phyloP scores from a whole-genome alignment of 2,797 vertebrate species.

The Sylvilagus floridanus region DNA sequence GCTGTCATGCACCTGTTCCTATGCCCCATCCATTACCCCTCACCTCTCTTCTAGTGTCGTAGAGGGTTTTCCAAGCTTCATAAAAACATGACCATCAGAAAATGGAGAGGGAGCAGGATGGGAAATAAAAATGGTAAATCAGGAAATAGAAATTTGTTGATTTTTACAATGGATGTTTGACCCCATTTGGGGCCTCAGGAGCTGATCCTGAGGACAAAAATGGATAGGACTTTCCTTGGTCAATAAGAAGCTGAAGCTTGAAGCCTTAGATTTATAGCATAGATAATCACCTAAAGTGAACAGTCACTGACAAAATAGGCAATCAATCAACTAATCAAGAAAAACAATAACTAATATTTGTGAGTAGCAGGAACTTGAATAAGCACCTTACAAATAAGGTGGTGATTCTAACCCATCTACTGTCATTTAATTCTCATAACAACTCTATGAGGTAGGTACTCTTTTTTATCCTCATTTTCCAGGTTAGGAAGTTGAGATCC shows the following conservation, averaged over 20 bases:
- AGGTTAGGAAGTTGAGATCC: not conserved
- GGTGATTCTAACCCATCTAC: not conserved
- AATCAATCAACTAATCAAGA: not conserved
- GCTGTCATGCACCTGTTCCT: no score
- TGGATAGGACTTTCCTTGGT: not conserved
- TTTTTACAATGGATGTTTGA: not conserved
- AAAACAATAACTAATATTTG: not conserved
- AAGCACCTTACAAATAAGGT: not conserved
- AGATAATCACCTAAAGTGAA: not conserved
- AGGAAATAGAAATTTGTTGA: not conserved
- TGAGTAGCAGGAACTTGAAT: not conserved
- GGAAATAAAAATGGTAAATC: not conserved
- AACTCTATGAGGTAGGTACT: not conserved
- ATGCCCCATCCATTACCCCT: not conserved
- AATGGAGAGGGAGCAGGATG: not conserved
- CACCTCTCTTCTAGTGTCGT: no score
- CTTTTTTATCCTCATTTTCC: not conserved
- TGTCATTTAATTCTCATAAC: not conserved
- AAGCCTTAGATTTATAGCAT: not conserved
- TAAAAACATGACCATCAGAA: not conserved
- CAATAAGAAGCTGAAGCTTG: not conserved
- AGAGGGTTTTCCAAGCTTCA: not conserved
- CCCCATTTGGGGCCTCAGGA: not conserved
- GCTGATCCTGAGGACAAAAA: not conserved
- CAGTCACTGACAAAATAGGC: not conserved